phyloP scores from a whole-genome alignment of 2,797 vertebrate species.

The Dromococcyx pavoninus region DNA sequence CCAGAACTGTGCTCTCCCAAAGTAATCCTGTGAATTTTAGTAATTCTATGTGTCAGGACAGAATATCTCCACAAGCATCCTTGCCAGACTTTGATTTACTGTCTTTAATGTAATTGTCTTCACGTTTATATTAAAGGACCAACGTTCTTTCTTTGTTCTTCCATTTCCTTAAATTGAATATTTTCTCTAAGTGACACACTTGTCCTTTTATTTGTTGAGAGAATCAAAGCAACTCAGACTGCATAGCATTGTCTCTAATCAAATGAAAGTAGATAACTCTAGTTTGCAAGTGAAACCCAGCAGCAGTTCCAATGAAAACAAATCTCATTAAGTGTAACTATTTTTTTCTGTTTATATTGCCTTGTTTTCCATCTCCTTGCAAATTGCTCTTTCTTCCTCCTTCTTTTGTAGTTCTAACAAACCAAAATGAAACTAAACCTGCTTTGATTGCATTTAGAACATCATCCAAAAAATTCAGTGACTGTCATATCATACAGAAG shows the following conservation, averaged over 20 bases:
- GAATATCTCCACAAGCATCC: conserved; percentile 8
- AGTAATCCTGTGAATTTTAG: not conserved
- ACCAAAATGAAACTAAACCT: conserved; percentile 20
- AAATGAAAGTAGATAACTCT: conserved; percentile 64
- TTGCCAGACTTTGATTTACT: conserved; percentile 34
- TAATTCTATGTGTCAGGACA: not conserved
- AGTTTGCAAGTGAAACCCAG: conserved; percentile 58
- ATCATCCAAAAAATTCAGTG: not conserved
- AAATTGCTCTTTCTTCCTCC: conserved; percentile 20
- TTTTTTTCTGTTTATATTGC: conserved; percentile 44
- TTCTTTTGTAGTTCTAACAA: conserved; percentile 49
- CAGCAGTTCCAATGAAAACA: conserved; percentile 52
- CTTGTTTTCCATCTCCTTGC: conserved; percentile 44
- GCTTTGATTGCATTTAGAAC: conserved; percentile 22
- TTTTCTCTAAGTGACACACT: conserved; percentile 35
- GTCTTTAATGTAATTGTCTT: conserved; percentile 43
- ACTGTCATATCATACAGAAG: not conserved
- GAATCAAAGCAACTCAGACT: conserved; percentile 52
- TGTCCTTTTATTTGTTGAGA: conserved; percentile 52
- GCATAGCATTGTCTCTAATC: conserved; percentile 61
- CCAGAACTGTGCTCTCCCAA: not conserved
- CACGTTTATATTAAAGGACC: conserved; percentile 35
- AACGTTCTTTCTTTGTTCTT: conserved; percentile 42
- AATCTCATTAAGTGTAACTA: conserved; percentile 62
- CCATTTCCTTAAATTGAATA: conserved; percentile 36